Evolutionary conservation across 2,113 vertebrate genomes (phyloP), one percentile per base, ranked within the genome.

Genomic region (Coptodon rendalli): DNA sequence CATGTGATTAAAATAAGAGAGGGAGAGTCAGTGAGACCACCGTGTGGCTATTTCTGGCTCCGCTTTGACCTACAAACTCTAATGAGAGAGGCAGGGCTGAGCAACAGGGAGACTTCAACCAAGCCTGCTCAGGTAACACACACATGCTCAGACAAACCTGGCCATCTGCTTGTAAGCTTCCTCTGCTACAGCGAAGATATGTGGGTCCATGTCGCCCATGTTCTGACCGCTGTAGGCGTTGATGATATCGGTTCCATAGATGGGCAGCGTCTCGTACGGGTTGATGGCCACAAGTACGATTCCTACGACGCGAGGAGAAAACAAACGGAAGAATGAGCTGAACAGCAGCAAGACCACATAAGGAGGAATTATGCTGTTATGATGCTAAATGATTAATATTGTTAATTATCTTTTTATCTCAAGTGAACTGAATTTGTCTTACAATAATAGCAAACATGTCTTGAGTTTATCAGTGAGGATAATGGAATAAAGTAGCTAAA

Each of bases 101-200:
- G 92, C 91, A 76, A 82, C 87, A 87, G 81, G 79, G 31, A 91
- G 63, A 86, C 76, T 36, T 66, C 14, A 88, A 31, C 45, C 61
- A 54, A 50, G 43, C 45, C 80, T 90, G 80, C 86, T 92, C 83
- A 92, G 90, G 84, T 89, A 86, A 93, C 91, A 89, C 81, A 53
- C 86, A 48, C 83, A 81, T 59, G 56, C 78, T 66, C 40, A 96
- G 61, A 93, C 98, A 87, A 89, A 99, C 99, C 99, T 99, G 94
- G 98, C 99, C 99, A 99, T 99, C 96, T 99, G 99, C 86, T 99
- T 99, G 87, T 99, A 99, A 3, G 98, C 98, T 92, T 99, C 99
- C 81, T 99, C 98, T 84, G 98, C 99, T 94, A 99, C 99, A 0
- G 99, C 99, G 57, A 99, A 99, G 94, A 99, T 99, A 89, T 99